Conservation (phyloP, 1,140 invertebrate genomes). For the Drosophila sp. region DNA sequence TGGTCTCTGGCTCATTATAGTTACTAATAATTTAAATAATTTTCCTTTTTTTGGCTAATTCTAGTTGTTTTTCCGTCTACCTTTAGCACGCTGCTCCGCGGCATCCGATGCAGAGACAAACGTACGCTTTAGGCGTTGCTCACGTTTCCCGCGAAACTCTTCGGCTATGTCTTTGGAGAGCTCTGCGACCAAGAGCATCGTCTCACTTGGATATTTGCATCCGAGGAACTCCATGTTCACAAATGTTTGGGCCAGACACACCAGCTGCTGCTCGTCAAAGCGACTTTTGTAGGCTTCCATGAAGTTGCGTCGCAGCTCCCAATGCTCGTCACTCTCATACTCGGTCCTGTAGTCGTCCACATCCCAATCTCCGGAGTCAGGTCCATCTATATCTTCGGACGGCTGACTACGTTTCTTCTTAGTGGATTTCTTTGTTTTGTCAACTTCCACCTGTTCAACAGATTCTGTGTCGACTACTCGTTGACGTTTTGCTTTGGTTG, state of each 20-base stretch:
- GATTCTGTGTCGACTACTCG: background rate
- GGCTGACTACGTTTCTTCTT: conserved; percentile 23
- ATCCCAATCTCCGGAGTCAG: conserved; percentile 84
- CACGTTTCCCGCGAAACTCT: conserved; percentile 87
- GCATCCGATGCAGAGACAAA: conserved; percentile 91
- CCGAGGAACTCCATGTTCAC: conserved; percentile 92
- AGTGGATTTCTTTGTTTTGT: background rate
- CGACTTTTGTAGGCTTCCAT: conserved; percentile 88
- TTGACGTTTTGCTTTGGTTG: conserved; percentile 39
- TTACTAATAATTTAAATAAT: conserved; percentile 56
- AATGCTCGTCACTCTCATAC: conserved; percentile 92
- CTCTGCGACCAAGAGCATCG: conserved; percentile 90
- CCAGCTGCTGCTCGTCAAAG: conserved; percentile 89
- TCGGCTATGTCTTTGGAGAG: conserved; percentile 88
- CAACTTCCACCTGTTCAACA: background rate
- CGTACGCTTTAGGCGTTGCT: conserved; percentile 88
- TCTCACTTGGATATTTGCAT: conserved; percentile 91
- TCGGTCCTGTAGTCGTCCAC: conserved; percentile 87
- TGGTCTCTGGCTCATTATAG: conserved; percentile 60
- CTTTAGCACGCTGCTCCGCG: conserved; percentile 88
- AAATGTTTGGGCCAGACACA: conserved; percentile 93
- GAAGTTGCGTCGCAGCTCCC: conserved; percentile 90
- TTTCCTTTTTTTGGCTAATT: conserved; percentile 27
- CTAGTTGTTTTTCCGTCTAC: conserved; percentile 83
- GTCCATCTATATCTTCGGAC: conserved; percentile 31